Base-by-base conservation (phyloP, 1,140 invertebrate genomes). In the Calosoma granatense region DNA sequence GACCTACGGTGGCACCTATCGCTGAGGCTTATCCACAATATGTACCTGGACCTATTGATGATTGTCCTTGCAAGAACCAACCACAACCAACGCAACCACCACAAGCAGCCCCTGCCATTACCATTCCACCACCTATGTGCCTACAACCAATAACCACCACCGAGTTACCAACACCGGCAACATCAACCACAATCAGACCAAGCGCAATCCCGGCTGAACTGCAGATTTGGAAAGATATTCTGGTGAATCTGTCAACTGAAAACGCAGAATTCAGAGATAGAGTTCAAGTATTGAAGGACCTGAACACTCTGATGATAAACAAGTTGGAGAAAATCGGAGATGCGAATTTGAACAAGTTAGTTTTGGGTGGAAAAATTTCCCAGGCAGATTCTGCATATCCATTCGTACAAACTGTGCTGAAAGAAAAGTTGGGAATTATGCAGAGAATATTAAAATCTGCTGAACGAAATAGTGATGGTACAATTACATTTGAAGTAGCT, bases 401-500 rank as follows among this genome's bases (percentile, higher is more conserved):
- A 1, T 14, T 26, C 2, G 53, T 60, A 4, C 22, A 43, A 20
- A 22, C 26, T 20, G 47, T 58, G 17, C 22, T 60, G 14, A 47
- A n/a, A 17, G 56, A 60, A 12, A 58, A 60, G 23, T 9, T 60
- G 2, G 26, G 39, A 12, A n/a, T 60, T 26, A 26, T 43, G 20
- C 52, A 22, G 1, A 56, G 39, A 20, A 60, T 52, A 41, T 15
- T 6, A 14, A 60, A 60, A 52, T 53, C 58, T 26, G 63, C 60
- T 2, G 58, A 22, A 11, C 43, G 54, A 19, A 57, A 61, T 57
- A n/a, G 39, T 3, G 60, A 63, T 47, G 39, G 53, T 11, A 59
- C 57, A 20, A 58, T 64, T 43, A 60, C 56, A 20, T 64, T 64
- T 59, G 53, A 55, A 54, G 43, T 63, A 20, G 17, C 41, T 15